Evolutionary conservation across 2,797 vertebrate genomes (phyloP).

Genomic region (Chelmon rostratus): DNA sequence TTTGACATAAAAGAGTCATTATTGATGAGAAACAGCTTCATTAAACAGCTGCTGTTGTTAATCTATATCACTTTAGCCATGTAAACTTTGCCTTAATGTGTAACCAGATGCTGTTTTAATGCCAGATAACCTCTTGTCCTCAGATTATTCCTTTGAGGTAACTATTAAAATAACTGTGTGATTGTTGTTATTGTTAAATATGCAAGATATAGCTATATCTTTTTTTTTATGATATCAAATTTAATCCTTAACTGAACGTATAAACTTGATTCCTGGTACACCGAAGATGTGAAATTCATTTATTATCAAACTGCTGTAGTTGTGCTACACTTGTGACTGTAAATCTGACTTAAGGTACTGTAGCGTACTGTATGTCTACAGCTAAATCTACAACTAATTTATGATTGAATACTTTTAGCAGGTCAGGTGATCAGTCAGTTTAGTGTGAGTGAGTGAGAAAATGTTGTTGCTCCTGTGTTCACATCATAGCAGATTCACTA

Average conservation of each 20-base stretch:
- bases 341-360: background rate
- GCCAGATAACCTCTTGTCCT: constrained; percentile 26
- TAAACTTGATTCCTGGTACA: constrained; percentile 1
- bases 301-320: constrained; percentile 2
- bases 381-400: constrained; percentile 6
- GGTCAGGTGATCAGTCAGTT: background rate
- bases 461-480: background rate
- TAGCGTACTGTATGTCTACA: background rate
- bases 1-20: background rate
- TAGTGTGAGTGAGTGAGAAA: no score
- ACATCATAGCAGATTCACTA: no score
- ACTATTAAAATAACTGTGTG: background rate
- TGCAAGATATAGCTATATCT: no score
- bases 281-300: background rate
- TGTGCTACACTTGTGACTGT: constrained; percentile 2
- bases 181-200: constrained; percentile 11
- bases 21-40: constrained; percentile 5
- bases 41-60: constrained; percentile 10
- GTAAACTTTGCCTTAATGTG: constrained; percentile 53
- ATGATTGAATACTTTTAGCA: background rate
- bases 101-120: background rate
- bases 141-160: background rate
- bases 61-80: background rate
- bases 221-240: constrained; percentile 5
- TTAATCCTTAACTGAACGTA: background rate